These are phyloP conservation scores for Tyto alba DNA, from an alignment of 2,113 vertebrate species.

Conservation along the genomic window DNA sequence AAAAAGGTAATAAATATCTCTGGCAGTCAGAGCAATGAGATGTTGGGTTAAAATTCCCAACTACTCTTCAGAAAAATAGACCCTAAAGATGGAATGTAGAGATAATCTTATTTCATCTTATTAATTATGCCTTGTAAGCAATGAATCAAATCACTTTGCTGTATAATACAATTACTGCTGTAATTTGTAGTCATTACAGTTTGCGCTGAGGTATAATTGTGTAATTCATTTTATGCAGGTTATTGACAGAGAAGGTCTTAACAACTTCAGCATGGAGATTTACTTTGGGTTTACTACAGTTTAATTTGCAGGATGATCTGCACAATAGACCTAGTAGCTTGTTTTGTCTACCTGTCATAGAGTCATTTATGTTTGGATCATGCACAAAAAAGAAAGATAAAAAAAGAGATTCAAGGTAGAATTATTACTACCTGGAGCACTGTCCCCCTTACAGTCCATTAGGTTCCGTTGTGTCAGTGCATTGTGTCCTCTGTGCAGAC, in stretches of 20 bases:
- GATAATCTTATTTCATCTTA: constrained; percentile 30
- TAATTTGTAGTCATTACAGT: constrained; percentile 63
- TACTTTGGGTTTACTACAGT: not conserved
- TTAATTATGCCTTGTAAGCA: constrained; percentile 57
- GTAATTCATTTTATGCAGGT: constrained; percentile 30
- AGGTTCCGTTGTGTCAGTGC: not conserved
- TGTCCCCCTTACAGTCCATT: rapidly evolving
- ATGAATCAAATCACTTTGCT: constrained; percentile 50
- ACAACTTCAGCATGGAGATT: not conserved
- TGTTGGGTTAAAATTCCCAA: not conserved
- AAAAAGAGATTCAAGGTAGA: not conserved
- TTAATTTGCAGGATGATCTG: constrained; percentile 21
- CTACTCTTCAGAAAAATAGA: not conserved
- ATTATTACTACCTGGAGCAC: not conserved
- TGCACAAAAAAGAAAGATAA: not conserved
- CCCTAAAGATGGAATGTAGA: not conserved
- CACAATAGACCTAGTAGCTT: not conserved
- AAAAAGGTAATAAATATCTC: not conserved
- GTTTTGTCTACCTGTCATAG: not conserved
- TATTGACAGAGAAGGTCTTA: constrained; percentile 50
- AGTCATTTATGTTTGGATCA: not conserved
- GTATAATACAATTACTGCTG: constrained; percentile 56
- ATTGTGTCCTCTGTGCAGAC: not conserved
- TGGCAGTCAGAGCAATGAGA: not conserved
- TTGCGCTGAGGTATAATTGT: constrained; percentile 42